A percentile compares a stretch with the other conserved stretches of the same genome.
phyloP scores from a whole-genome alignment of 2,797 vertebrate species.

The Malurus leucopterus region DNA sequence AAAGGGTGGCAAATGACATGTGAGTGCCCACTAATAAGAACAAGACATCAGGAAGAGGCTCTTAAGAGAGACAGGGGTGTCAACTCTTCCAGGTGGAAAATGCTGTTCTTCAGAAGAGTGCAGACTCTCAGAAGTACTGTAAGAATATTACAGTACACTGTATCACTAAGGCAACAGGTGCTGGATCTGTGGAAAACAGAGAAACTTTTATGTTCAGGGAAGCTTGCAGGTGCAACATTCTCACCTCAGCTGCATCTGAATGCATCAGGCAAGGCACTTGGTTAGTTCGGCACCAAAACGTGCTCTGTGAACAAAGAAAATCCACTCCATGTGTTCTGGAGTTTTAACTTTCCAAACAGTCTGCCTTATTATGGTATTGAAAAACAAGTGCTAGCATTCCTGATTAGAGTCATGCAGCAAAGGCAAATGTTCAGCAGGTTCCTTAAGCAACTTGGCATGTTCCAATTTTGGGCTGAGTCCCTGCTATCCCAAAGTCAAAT shows the following conservation, averaged over 20 bases:
- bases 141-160: neutral
- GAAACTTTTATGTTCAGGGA: neutral
- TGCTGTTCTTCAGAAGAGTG: neutral
- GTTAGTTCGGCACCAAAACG: neutral
- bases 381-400: neutral
- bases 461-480: neutral
- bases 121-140: neutral
- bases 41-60: neutral
- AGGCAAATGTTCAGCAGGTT: neutral
- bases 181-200: neutral
- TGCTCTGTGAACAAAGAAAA: neutral
- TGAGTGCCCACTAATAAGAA: neutral
- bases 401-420: neutral
- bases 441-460: neutral
- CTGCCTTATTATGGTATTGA: constrained; percentile 3
- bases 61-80: neutral
- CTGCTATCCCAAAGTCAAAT: constrained; percentile 7
- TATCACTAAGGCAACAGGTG: constrained; percentile 8
- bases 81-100: neutral
- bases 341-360: neutral
- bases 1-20: neutral
- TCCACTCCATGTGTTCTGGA: neutral
- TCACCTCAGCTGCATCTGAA: neutral
- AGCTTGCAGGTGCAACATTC: neutral
- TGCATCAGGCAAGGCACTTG: neutral